A percentile compares a stretch with the other conserved stretches of the same genome.
phyloP scores from a whole-genome alignment of 2,797 vertebrate genomes.

The Somateria mollissima region DNA sequence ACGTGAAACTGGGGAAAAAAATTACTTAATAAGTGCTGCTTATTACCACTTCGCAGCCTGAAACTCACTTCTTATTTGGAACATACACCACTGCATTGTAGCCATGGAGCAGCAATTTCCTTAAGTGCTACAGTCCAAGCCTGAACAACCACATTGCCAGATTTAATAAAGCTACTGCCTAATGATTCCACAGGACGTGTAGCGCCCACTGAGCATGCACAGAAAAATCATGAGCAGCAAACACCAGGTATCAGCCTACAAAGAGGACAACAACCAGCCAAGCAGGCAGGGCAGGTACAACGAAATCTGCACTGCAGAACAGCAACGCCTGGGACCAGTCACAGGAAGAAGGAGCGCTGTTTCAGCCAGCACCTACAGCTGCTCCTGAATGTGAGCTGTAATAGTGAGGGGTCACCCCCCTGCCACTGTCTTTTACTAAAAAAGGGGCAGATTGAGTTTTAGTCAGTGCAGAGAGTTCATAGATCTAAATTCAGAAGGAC shows the following conservation, averaged over 20 bases:
- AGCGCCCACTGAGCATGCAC: background rate
- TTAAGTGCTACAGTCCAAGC: background rate
- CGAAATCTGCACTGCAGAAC: background rate
- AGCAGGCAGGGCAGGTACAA: background rate
- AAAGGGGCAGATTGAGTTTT: background rate
- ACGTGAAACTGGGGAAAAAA: background rate
- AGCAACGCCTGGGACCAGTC: background rate
- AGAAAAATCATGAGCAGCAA: background rate
- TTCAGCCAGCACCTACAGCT: background rate
- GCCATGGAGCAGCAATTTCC: background rate
- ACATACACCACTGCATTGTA: background rate
- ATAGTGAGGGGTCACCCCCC: background rate
- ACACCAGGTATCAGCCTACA: accelerated
- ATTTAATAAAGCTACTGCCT: background rate
- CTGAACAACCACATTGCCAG: background rate
- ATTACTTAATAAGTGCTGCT: background rate
- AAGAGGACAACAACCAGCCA: conserved; percentile 13
- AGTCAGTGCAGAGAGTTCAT: background rate
- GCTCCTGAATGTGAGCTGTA: background rate
- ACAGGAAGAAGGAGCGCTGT: background rate
- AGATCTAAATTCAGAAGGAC: background rate
- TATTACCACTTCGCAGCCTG: background rate
- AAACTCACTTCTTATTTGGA: background rate
- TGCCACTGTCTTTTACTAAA: background rate
- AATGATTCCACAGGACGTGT: background rate